phyloP scores from a whole-genome alignment of 2,113 vertebrate species.

The Pungitius pungitius region DNA sequence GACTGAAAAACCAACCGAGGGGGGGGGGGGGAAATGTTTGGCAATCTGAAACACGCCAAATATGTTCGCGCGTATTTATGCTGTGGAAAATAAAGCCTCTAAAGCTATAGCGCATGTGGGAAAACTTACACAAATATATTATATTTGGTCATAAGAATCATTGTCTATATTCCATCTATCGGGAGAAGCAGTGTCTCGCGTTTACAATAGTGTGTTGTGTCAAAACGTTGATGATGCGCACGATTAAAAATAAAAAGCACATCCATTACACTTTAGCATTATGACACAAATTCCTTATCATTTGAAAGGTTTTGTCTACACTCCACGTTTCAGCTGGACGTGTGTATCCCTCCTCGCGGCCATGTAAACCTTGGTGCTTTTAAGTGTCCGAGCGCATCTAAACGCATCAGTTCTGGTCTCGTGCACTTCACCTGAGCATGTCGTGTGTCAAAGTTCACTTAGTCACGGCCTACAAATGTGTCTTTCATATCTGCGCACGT shows the following conservation, averaged over 20 bases:
- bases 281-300: not conserved
- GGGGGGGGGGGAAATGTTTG: not conserved
- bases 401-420: slow-evolving; percentile 4
- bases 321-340: not conserved
- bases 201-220: not conserved
- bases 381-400: not conserved
- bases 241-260: not conserved
- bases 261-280: not conserved
- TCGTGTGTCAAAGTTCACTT: slow-evolving; percentile 41
- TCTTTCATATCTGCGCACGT: slow-evolving; percentile 41
- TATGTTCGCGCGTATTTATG: slow-evolving; percentile 1
- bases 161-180: not conserved
- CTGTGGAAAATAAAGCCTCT: not conserved
- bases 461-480: slow-evolving; percentile 32
- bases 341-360: not conserved
- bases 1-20: not conserved
- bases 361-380: not conserved
- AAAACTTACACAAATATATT: not conserved
- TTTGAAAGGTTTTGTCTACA: not conserved
- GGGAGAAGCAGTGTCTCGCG: not conserved
- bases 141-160: not conserved
- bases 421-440: slow-evolving; percentile 42
- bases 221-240: not conserved
- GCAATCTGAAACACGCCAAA: not conserved
- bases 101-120: not conserved